Conservation (phyloP, 2,888 invertebrate genomes). For the Electrophaes corylata region DNA sequence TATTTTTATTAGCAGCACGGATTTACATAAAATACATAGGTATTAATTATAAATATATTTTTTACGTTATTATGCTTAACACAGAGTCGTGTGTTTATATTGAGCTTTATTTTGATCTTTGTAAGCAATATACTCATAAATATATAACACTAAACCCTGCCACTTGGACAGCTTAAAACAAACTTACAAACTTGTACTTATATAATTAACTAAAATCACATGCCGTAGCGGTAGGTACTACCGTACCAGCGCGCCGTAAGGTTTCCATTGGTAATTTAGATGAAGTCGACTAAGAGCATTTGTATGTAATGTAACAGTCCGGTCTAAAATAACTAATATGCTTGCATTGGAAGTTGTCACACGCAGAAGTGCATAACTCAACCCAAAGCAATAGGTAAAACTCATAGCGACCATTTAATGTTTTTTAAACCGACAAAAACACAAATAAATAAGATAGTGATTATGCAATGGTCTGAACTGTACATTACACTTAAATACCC, state of each 20-base stretch:
- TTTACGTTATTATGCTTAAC: conserved; percentile 1
- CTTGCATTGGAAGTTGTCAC: background rate
- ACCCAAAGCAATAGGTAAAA: conserved; percentile 8
- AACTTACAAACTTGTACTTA: conserved; percentile 76
- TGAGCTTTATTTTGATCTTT: background rate
- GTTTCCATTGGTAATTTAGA: conserved; percentile 25
- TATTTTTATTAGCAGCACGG: background rate
- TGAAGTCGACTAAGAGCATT: conserved; percentile 10
- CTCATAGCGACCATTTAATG: background rate
- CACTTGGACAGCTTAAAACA: conserved; percentile 49
- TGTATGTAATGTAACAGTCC: conserved; percentile 21
- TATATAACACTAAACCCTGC: conserved; percentile 19
- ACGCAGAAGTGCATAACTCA: background rate
- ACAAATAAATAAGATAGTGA: background rate
- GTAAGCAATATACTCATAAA: background rate
- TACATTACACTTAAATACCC: conserved; percentile 25
- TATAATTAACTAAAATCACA: conserved; percentile 80
- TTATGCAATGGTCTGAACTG: conserved; percentile 7
- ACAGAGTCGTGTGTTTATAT: background rate
- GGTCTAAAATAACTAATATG: background rate
- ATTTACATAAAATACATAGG: background rate
- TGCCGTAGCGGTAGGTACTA: conserved; percentile 53
- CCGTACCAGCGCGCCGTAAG: conserved; percentile 25
- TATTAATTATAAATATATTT: background rate
- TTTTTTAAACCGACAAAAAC: background rate